Evolutionary conservation across 2,888 invertebrate genomes (phyloP).

Genomic region (Pharmacophagus antenor): DNA sequence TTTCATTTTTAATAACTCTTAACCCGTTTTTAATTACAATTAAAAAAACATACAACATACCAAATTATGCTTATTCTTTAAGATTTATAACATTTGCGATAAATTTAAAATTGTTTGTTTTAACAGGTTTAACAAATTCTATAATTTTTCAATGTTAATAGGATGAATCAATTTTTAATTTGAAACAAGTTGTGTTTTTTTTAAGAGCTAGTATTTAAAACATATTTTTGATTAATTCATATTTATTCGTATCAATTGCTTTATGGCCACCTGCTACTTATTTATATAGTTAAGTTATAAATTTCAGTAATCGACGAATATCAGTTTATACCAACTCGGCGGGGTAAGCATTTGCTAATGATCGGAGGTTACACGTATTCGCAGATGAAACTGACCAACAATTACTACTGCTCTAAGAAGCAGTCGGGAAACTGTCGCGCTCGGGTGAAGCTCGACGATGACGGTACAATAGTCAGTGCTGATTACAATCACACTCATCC

Average conservation of each 20-base stretch:
- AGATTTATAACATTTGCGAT: too few relatives aligned
- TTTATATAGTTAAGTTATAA: constrained; percentile 3
- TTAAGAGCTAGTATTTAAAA: too few relatives aligned
- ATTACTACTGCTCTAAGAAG: constrained; percentile 47
- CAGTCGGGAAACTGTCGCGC: constrained; percentile 39
- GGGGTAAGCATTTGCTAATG: constrained; percentile 40
- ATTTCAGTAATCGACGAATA: constrained; percentile 32
- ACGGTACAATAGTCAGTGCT: constrained; percentile 34
- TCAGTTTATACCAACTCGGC: constrained; percentile 42
- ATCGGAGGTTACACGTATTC: constrained; percentile 42
- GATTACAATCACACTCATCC: constrained; percentile 31
- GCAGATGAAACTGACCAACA: constrained; percentile 36
- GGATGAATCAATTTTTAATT: too few relatives aligned
- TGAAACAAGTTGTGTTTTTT: too few relatives aligned
- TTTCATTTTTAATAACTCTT: too few relatives aligned
- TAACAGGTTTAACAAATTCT: too few relatives aligned
- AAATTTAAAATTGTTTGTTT: too few relatives aligned
- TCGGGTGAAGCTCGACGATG: constrained; percentile 37
- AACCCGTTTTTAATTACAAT: too few relatives aligned
- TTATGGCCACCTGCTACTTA: neutral
- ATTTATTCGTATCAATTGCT: neutral
- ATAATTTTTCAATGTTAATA: too few relatives aligned
- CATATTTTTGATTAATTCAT: neutral
- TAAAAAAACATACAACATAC: too few relatives aligned
- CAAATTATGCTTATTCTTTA: too few relatives aligned